Conservation (phyloP, 2,888 invertebrate species). For the Unio delphinus region DNA sequence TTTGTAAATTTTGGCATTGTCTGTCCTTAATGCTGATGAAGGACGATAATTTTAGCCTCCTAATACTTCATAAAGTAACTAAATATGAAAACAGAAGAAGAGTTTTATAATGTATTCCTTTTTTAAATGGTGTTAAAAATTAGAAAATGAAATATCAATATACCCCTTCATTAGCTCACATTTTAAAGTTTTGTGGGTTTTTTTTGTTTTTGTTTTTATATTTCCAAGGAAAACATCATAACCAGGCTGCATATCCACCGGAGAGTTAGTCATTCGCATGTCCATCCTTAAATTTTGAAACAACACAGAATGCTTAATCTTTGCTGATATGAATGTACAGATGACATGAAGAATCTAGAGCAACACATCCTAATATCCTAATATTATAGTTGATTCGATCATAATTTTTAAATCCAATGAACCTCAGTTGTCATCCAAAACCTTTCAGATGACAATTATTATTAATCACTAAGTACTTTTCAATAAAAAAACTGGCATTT, state of each 20-base stretch:
- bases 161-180: not conserved
- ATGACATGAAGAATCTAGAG: not conserved
- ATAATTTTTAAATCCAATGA: too few relatives aligned
- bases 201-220: not conserved
- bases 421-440: too few relatives aligned
- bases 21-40: too few relatives aligned
- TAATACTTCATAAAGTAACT: not conserved
- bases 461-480: too few relatives aligned
- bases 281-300: not conserved
- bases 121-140: not conserved
- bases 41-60: too few relatives aligned
- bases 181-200: slow-evolving; percentile 1
- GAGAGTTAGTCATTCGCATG: too few relatives aligned
- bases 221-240: not conserved
- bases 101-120: not conserved
- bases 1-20: too few relatives aligned
- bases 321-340: not conserved
- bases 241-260: not conserved
- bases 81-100: not conserved
- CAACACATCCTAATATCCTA: not conserved
- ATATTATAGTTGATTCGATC: too few relatives aligned
- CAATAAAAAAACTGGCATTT: too few relatives aligned
- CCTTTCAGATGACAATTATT: too few relatives aligned
- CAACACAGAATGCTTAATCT: not conserved
- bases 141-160: slow-evolving; percentile 1